Base-by-base conservation (phyloP, 1,140 invertebrate genomes). In the Venturia canescens region DNA sequence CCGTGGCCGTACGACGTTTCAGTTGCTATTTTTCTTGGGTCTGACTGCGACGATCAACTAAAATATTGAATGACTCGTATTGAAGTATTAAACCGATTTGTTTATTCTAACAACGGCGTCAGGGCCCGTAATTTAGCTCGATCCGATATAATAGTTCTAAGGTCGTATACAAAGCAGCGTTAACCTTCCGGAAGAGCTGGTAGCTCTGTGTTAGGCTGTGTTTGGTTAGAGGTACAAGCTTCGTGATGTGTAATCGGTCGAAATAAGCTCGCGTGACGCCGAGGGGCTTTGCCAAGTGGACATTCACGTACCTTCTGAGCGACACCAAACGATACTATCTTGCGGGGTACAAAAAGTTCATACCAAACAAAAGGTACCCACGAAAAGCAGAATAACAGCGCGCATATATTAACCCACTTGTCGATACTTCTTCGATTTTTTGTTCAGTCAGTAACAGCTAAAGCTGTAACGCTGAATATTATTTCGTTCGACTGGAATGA, bases 221-320 rank as follows among this genome's bases (percentile, higher is more conserved):
- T 27, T 66, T 26, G 60, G 21, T 27, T 66, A 23, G 60, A 44
- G n/a, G 60, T 66, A 66, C 21, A 23, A 66, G 60, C 60, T 66
- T 66, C 60, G 60, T 66, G 60, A 66, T 66, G 60, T 66, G 60
- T 66, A 66, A 66, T 66, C 60, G 60, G 60, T 66, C 13, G 60
- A 27, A 66, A 66, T 66, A 66, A 66, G 60, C 60, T 66, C 60
- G 60, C 60, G 60, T 66, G 60, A 66, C 60, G 60, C 60, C 23
- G n/a, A 15, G 9, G 60, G 13, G 23, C 60, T 27, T 27, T 27
- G 23, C 60, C 21, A 66, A 66, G 60, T 66, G 21, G 60, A 66
- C 60, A 27, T 66, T 66, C 60, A 23, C 60, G 60, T 66, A 66
- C 21, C 60, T 66, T 6, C 21, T 6, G 21, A 13, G 60, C 60